Base-by-base conservation (phyloP, 2,113 vertebrate species). In the Cyprinodon tularosa region DNA sequence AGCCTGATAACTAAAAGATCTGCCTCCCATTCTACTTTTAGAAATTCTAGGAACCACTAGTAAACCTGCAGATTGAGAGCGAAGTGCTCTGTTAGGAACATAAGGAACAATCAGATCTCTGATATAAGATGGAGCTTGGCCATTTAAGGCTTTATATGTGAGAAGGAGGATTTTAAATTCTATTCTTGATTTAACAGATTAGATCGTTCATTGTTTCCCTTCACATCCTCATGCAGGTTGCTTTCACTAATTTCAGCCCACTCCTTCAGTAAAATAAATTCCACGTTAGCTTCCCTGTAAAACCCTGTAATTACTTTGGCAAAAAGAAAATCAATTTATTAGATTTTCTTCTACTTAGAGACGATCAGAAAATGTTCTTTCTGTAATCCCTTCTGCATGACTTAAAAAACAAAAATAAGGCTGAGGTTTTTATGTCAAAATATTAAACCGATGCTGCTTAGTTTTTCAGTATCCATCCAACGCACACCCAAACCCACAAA, bases 141-240 rank as follows among this genome's bases (percentile, higher is more conserved):
- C n/a, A n/a, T n/a, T n/a, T n/a, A n/a, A n/a, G n/a, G n/a, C n/a
- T n/a, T n/a, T n/a, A n/a, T n/a, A n/a, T n/a, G n/a, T n/a, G n/a
- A n/a, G n/a, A n/a, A n/a, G n/a, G n/a, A n/a, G n/a, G n/a, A n/a
- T n/a, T n/a, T n/a, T n/a, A n/a, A n/a, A n/a, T n/a, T n/a, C n/a
- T n/a, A n/a, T n/a, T n/a, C n/a, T n/a, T n/a, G n/a, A n/a, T n/a
- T n/a, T n/a, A n/a, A n/a, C n/a, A n/a, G n/a, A n/a, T n/a, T 81
- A 72, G 80, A 53, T 68, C 66, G 72, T 74, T 89, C 71, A 80
- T 88, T 80, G 85, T 87, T 67, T 68, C 39, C 68, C 50, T 71
- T 62, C 62, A 71, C 70, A 68, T 82, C 61, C 62, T 65, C 44
- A 78, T 78, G 69, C 64, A 71, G 74, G 83, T 70, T 6, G 36